A percentile compares a stretch with the other conserved stretches of the same genome.
Conservation (phyloP, 2,797 vertebrate genomes). For the Anabas testudineus region DNA sequence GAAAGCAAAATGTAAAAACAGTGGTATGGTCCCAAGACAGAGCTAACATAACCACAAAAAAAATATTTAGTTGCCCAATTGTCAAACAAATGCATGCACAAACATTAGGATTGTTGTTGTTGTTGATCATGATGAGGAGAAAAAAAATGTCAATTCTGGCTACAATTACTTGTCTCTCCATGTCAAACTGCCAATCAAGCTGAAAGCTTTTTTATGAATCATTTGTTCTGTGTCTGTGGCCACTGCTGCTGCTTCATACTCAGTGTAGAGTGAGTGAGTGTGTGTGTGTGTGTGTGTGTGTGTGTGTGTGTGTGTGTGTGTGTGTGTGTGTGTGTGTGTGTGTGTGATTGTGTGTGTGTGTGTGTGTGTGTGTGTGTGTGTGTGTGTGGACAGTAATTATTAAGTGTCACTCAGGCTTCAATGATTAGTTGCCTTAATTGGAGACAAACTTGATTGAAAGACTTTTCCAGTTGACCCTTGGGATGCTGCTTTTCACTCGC, state of each 20-base stretch:
- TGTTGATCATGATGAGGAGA: no score
- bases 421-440: constrained; percentile 31
- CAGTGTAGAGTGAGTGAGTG: not conserved
- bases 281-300: not conserved
- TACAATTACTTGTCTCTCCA: not conserved
- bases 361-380: not conserved
- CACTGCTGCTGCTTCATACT: constrained; percentile 2
- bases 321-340: not conserved
- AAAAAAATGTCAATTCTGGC: no score
- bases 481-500: constrained; percentile 22
- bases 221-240: not conserved
- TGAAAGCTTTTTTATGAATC: constrained; percentile 1
- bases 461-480: constrained; percentile 10
- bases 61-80: no score
- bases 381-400: constrained; percentile 8
- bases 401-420: constrained; percentile 35
- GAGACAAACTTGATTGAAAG: constrained; percentile 35
- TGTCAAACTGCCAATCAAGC: no score
- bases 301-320: not conserved
- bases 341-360: not conserved
- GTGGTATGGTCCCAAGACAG: no score
- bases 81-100: no score
- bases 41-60: no score
- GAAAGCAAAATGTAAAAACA: no score
- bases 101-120: no score